These are phyloP conservation scores for Drosophila lacteicornis DNA, from an alignment of 1,140 invertebrate species.

Conservation along the genomic window DNA sequence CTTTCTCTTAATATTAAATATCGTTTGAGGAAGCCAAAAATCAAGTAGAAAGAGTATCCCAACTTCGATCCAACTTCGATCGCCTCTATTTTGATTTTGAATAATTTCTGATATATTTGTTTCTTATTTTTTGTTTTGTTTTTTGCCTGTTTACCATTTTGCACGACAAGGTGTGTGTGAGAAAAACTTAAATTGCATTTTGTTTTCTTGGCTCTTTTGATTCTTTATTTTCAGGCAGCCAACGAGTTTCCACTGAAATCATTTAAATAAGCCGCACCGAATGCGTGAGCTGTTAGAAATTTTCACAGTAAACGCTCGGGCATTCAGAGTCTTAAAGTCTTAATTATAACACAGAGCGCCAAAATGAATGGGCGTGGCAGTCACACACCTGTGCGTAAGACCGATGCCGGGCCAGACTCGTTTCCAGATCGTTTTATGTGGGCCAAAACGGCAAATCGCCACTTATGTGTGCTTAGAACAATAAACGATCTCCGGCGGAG, in stretches of 20 bases:
- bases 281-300: conserved; percentile 46
- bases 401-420: conserved; percentile 23
- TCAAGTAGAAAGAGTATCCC: conserved; percentile 7
- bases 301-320: conserved; percentile 38
- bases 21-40: neutral
- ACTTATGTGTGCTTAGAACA: conserved; percentile 28
- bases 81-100: conserved; percentile 28
- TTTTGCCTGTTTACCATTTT: conserved; percentile 28
- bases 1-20: neutral
- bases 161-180: conserved; percentile 48
- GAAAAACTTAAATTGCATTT: conserved; percentile 57
- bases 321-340: conserved; percentile 42
- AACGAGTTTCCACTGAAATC: conserved; percentile 40
- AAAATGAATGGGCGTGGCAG: conserved; percentile 33
- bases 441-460: conserved; percentile 26
- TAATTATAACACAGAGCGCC: conserved; percentile 51
- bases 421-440: conserved; percentile 27
- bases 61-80: neutral
- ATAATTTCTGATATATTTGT: conserved; percentile 49
- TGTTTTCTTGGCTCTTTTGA: conserved; percentile 26
- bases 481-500: conserved; percentile 18
- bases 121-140: conserved; percentile 6
- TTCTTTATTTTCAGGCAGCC: conserved; percentile 35
- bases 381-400: conserved; percentile 49
- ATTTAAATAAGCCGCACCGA: conserved; percentile 39